phyloP scores from a whole-genome alignment of 2,113 vertebrate species.

The Bufo gargarizans region DNA sequence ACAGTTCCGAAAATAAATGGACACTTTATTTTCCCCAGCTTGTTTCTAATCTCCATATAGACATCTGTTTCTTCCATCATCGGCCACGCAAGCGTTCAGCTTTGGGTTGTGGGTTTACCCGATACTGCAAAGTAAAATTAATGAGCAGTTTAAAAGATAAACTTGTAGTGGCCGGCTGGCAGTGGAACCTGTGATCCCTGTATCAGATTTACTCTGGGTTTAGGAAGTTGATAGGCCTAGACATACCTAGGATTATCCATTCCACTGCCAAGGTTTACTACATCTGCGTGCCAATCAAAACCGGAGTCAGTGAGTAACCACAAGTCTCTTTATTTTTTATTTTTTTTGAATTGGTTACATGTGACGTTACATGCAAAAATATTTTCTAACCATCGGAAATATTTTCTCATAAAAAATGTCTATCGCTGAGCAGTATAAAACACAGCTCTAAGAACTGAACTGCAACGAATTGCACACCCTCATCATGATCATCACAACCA shows the following conservation, averaged over 20 bases:
- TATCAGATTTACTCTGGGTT: neutral
- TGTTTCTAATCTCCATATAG: neutral
- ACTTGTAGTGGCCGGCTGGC: neutral
- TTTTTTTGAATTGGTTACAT: neutral
- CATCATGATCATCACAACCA: too few species aligned
- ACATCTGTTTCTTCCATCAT: neutral
- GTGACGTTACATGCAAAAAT: too few species aligned
- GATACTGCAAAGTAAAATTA: neutral
- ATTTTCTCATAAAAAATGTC: neutral
- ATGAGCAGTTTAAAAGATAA: neutral
- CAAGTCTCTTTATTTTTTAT: neutral
- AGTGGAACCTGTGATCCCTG: neutral
- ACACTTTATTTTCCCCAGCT: neutral
- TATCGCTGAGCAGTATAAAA: too few species aligned
- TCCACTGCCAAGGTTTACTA: neutral
- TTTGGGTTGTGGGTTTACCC: neutral
- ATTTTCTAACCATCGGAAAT: neutral
- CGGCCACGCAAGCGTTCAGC: neutral
- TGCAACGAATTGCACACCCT: too few species aligned
- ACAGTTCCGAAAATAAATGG: neutral
- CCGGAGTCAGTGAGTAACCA: neutral
- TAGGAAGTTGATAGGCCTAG: neutral
- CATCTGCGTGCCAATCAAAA: neutral
- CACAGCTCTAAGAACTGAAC: too few species aligned
- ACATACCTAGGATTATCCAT: neutral